Base-by-base conservation (phyloP, 2,888 invertebrate genomes). In the Germaria angustata region DNA sequence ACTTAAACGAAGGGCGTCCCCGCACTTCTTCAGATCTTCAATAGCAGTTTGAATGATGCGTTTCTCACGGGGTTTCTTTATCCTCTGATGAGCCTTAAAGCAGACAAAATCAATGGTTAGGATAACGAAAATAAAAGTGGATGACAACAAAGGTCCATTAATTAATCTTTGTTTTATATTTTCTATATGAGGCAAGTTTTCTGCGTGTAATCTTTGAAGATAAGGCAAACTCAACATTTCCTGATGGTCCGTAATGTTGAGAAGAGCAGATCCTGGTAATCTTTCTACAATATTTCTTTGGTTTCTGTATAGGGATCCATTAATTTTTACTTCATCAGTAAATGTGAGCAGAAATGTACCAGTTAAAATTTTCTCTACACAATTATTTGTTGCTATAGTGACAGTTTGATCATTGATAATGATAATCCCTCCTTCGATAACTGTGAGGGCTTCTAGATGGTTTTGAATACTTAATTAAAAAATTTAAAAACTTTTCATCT, bases 161-260 rank as follows among this genome's bases (percentile, higher is more conserved):
- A 63, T 81, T 36, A 81, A 34, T 57, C 68, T 51, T 49, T 61
- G 59, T 41, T 71, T 44, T 39, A 75, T 66, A 17, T 76, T 51
- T n/a, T n/a, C n/a, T n/a, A n/a, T n/a, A n/a, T n/a, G n/a, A n/a
- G n/a, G n/a, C n/a, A n/a, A n/a, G n/a, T 51, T 80, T 49, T 79
- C 65, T 6, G 34, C 61, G 44, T 73, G 82, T 51, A 84, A 75
- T 66, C 28, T 72, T 46, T 81, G 65, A 15, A 82, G 73, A 36
- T 77, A 84, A 36, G 75, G 80, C 11, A 83, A 55, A 59, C 77
- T 84, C 28, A 66, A 66, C 57, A 82, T 63, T 22, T 78, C 72
- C 51, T 78, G 80, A 32, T 81, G 81, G 44, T 63, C 71, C 11
- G 81, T 84, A 28, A 81, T 81, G 46, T 81, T 84, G 22, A 75